These are phyloP conservation scores for Acronicta psi DNA, from an alignment of 2,888 invertebrate species.

Conservation along the genomic window DNA sequence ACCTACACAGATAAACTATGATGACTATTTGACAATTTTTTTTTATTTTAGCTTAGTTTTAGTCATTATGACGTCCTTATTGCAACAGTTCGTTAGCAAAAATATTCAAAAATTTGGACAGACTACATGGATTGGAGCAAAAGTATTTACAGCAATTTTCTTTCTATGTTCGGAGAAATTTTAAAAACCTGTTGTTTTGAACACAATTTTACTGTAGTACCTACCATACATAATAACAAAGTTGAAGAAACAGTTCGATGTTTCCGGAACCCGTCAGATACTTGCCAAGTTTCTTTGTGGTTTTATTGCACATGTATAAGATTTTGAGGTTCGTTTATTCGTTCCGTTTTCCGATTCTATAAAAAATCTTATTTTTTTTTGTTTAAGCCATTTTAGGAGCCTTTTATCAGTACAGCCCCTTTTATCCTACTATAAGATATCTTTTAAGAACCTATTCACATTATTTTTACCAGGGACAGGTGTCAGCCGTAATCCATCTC, in stretches of 20 bases:
- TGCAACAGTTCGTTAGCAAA: too few relatives aligned
- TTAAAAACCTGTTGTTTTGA: neutral
- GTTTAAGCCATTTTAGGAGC: too few relatives aligned
- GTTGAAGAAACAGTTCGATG: neutral
- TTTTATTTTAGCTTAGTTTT: too few relatives aligned
- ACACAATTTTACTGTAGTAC: neutral
- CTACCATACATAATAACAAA: too few relatives aligned
- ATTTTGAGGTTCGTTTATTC: neutral
- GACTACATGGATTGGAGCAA: too few relatives aligned
- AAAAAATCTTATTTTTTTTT: too few relatives aligned
- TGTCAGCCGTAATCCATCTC: conserved; percentile 47
- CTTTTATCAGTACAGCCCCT: neutral
- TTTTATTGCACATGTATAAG: conserved; percentile 3
- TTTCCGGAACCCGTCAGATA: neutral
- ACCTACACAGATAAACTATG: too few relatives aligned
- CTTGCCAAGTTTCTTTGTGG: conserved; percentile 26
- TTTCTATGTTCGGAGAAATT: too few relatives aligned
- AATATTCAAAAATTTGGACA: too few relatives aligned
- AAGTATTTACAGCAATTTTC: too few relatives aligned
- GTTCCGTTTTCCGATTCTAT: neutral
- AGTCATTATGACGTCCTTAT: too few relatives aligned
- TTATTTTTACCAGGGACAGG: conserved; percentile 31
- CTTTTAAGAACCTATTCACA: conserved; percentile 4
- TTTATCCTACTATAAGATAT: conserved; percentile 19
- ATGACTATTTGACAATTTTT: too few relatives aligned